phyloP scores from a whole-genome alignment of 2,888 invertebrate species.

The Dermolepida albohirtum region DNA sequence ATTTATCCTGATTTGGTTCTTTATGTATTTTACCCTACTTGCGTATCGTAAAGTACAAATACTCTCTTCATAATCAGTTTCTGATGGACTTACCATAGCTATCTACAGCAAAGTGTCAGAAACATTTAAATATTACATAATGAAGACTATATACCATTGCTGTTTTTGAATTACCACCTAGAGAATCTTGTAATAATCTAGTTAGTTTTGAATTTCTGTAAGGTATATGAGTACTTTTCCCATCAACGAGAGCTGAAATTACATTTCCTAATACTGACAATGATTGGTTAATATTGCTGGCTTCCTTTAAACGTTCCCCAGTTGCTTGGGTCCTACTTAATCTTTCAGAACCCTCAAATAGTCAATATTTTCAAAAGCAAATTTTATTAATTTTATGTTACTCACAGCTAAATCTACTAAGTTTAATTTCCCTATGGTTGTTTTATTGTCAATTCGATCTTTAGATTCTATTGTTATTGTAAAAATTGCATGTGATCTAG shows the following conservation, averaged over 20 bases:
- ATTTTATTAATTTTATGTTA: conserved; percentile 47
- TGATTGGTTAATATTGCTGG: conserved; percentile 97
- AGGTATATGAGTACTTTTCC: conserved; percentile 96
- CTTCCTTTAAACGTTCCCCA: conserved; percentile 93
- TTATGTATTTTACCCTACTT: conserved; percentile 96
- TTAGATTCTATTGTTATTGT: conserved; percentile 97
- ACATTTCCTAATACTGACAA: conserved; percentile 98
- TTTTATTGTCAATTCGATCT: conserved; percentile 84
- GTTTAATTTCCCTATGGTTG: conserved; percentile 95
- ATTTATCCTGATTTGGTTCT: conserved; percentile 95
- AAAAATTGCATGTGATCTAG: conserved; percentile 98
- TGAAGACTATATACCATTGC: conserved; percentile 77
- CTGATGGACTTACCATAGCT: conserved; percentile 97
- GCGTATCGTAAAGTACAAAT: conserved; percentile 97
- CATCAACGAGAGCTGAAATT: conserved; percentile 97
- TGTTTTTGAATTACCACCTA: conserved; percentile 96
- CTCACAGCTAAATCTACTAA: conserved; percentile 95
- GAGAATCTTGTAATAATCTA: conserved; percentile 92
- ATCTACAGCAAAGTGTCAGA: conserved; percentile 71
- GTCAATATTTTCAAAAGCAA: conserved; percentile 9
- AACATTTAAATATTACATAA: background rate
- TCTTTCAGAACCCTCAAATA: conserved; percentile 90
- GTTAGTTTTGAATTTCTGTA: conserved; percentile 98
- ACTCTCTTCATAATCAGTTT: conserved; percentile 96
- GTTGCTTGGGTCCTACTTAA: conserved; percentile 97